Evolutionary conservation across 2,797 vertebrate species (phyloP).

Genomic region (Cryptoprocta ferox): DNA sequence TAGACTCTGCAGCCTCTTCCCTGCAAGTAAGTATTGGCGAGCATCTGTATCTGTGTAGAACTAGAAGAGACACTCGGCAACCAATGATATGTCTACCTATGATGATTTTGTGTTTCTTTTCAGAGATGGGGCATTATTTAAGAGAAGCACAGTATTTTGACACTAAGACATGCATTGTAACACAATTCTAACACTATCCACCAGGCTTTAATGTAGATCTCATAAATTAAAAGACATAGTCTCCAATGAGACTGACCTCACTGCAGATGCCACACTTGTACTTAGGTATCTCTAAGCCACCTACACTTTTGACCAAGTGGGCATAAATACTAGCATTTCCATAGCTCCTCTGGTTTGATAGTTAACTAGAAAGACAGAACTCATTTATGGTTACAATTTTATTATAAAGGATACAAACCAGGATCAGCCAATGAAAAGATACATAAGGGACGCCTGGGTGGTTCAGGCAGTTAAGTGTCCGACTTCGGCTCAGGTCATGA

Average conservation of each 20-base stretch:
- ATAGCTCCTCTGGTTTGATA: not conserved
- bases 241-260: not conserved
- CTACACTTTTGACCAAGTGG: not conserved
- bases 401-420: not conserved
- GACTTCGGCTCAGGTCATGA: no score
- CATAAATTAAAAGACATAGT: not conserved
- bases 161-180: not conserved
- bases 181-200: not conserved
- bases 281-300: not conserved
- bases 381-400: not conserved
- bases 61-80: no score
- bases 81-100: rapidly evolving
- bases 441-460: no score
- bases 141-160: not conserved
- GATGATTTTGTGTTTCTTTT: not conserved
- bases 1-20: not conserved
- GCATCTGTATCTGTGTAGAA: not conserved
- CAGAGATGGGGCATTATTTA: not conserved
- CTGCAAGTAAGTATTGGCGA: not conserved
- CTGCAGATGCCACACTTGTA: not conserved
- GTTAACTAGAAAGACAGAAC: not conserved
- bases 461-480: no score
- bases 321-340: not conserved
- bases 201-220: not conserved
- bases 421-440: not conserved